Evolutionary conservation across 1,140 invertebrate species (phyloP).

Genomic region (Colletes gigas): DNA sequence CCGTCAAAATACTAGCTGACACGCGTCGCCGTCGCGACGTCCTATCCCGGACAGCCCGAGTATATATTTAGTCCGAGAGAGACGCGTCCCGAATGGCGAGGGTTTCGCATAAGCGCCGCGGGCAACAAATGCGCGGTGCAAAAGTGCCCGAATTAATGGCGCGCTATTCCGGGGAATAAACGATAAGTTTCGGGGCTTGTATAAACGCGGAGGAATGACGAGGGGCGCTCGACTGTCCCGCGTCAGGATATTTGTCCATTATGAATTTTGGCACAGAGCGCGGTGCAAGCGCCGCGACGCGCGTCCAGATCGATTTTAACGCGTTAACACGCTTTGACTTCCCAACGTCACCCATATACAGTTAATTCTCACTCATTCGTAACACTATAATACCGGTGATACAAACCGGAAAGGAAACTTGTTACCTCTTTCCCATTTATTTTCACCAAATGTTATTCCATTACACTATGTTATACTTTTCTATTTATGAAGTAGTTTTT

Average conservation of each 20-base stretch:
- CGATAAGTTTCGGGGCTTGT: conserved; percentile 33
- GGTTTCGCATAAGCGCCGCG: conserved; percentile 24
- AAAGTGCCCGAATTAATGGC: conserved; percentile 46
- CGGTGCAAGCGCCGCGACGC: neutral
- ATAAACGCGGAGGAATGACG: neutral
- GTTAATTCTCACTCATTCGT: too few relatives aligned
- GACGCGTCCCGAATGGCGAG: conserved; percentile 3
- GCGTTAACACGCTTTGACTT: too few relatives aligned
- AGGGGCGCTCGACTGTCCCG: too few relatives aligned
- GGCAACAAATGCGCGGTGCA: conserved; percentile 30
- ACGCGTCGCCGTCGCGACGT: conserved; percentile 6
- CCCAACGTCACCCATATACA: too few relatives aligned
- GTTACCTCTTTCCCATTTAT: too few relatives aligned
- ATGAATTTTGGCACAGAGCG: conserved; percentile 46
- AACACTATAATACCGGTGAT: too few relatives aligned
- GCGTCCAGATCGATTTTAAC: conserved; percentile 24
- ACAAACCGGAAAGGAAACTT: too few relatives aligned
- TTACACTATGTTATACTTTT: too few relatives aligned
- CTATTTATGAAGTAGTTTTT: too few relatives aligned
- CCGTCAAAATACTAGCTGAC: conserved; percentile 12
- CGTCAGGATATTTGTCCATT: conserved; percentile 37
- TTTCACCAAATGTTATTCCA: too few relatives aligned
- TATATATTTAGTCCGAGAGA: conserved; percentile 40
- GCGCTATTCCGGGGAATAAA: conserved; percentile 41
- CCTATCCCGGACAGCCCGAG: conserved; percentile 1